Percentiles rank a stretch among this genome's conserved stretches.
Conservation (phyloP, 2,888 invertebrate species). For the Neria commutata region DNA sequence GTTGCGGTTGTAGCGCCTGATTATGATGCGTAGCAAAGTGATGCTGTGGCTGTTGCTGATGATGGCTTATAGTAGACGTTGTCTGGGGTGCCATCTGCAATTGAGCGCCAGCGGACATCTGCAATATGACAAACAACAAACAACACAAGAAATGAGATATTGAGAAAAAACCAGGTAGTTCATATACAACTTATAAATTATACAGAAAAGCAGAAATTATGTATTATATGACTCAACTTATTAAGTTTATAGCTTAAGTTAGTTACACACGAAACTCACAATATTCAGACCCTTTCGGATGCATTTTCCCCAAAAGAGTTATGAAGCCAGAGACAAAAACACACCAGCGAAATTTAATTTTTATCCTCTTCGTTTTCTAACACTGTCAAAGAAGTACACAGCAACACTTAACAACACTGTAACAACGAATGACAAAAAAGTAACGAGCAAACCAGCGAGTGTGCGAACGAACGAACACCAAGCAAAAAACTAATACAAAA, state of each 20-base stretch:
- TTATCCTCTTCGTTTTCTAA: too few relatives aligned
- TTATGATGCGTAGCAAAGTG: constrained; percentile 46
- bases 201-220: too few relatives aligned
- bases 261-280: constrained; percentile 11
- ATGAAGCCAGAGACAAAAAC: constrained; percentile 10
- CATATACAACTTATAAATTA: too few relatives aligned
- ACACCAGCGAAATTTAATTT: background rate
- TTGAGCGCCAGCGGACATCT: constrained; percentile 97
- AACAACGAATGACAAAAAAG: background rate
- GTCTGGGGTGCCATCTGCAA: constrained; percentile 97
- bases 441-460: constrained; percentile 6
- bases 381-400: too few relatives aligned
- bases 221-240: too few relatives aligned
- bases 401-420: background rate
- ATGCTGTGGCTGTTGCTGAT: constrained; percentile 54
- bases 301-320: constrained; percentile 3
- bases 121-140: constrained; percentile 44
- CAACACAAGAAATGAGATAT: background rate
- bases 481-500: constrained; percentile 18
- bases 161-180: too few relatives aligned
- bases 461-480: constrained; percentile 14
- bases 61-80: constrained; percentile 66
- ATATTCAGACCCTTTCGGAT: constrained; percentile 7
- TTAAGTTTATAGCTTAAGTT: too few relatives aligned
- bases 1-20: constrained; percentile 49